Evolutionary conservation across 2,113 vertebrate species (phyloP), one percentile per base, ranked within the genome.

Genomic region (Corydoras sp.): DNA sequence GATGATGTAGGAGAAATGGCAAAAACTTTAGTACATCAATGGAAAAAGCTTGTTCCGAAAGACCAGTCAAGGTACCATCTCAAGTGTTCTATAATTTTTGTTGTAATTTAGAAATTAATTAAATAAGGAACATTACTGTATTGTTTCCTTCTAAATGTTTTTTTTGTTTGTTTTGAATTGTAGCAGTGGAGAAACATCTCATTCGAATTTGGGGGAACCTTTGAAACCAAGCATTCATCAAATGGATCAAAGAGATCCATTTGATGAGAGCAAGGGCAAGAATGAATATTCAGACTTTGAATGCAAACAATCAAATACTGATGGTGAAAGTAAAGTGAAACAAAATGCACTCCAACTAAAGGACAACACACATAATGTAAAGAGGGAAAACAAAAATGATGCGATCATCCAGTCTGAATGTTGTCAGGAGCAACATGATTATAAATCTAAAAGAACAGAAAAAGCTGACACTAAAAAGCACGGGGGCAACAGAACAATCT

Each of bases 21-120:
- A 62, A 92, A 91, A 81, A 79, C 73, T 2, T 82, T 91, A 43
- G 85, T 94, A 55, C 86, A 76, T 76, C 77, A 85, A 13, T 94
- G 89, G 91, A 91, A 93, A 76, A 85, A 88, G 75, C 55, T 93
- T 49, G 64, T 88, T 79, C 82, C 83, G 15, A 85, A 89, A 72
- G 86, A 86, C 73, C 82, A 80, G n/a, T 74, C n/a, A 72, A 89
- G 90, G 91, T 91, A 60, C 69, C 9, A 1, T 43, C 18, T 55
- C 8, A 12, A 43, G 35, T 43, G 35, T 43, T 8, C 35, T 43
- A 43, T 43, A 2, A 4, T 5, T 43, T 43, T 43, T 43, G 35
- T 43, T 43, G 35, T 43, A 43, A 5, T 43, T 43, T 43, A 43
- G 35, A 43, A 43, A 43, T 43, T 43, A 43, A 43, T 43, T 43